Evolutionary conservation across 2,797 vertebrate genomes (phyloP), one percentile per base, ranked within the genome.

Genomic region (Onychomys torridus): DNA sequence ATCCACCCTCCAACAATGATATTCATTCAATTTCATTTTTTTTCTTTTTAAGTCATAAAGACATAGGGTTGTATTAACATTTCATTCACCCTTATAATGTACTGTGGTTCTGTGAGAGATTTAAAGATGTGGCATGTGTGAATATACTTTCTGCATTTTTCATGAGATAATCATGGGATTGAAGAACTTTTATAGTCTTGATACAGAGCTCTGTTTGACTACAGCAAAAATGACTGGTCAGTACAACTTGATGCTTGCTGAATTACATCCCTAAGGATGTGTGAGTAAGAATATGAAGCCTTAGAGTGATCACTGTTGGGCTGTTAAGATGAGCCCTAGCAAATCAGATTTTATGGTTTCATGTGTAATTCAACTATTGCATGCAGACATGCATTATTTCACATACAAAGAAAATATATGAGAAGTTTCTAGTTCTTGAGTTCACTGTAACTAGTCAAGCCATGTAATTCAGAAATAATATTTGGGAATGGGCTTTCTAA

Each of bases 91-190:
- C 82, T 92, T 91, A 81, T 65, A 91, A 52, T 95, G 65, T 93
- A 89, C 81, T 55, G n/a, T 65, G 43, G 23, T 65, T 88, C 81
- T 87, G 25, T 49, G 49, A 96, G 55, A 93, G 46, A 25, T 93
- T 95, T 94, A 82, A 96, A 93, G 91, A 77, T 87, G 81, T n/a
- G 46, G 32, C 83, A 79, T 16, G 3, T 94, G 55, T 89, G 77
- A 83, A 94, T 88, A 17, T 78, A 90, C 27, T 59, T 23, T 79
- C 75, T 96, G 43, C 73, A 95, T 97, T 95, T 92, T 95, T 96
- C 76, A 91, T 96, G 67, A 90, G 61, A 76, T 49, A 78, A 17
- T 92, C 91, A 87, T 85, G 81, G 90, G 52, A 59, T 86, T 90
- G 94, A 96, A 77, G 81, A 96, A 89, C 87, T 88, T 73, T 71